Evolutionary conservation across 2,113 vertebrate genomes (phyloP).

Genomic region (Hydropotes inermis): DNA sequence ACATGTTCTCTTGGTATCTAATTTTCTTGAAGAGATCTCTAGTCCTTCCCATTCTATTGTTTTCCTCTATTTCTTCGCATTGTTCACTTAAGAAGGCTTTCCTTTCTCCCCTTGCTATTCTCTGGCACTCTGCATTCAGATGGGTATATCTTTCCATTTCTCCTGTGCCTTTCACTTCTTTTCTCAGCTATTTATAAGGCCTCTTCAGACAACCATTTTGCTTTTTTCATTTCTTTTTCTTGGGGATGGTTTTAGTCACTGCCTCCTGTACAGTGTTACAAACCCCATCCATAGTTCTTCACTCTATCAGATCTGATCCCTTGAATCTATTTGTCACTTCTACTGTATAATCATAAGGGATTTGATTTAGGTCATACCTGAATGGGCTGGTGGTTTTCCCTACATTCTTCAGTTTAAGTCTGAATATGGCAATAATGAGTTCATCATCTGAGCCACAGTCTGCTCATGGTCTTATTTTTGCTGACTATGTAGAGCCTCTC

Average conservation of each 20-base stretch:
- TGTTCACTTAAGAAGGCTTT: neutral
- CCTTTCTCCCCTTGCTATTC: neutral
- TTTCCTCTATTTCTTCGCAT: neutral
- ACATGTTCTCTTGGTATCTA: neutral
- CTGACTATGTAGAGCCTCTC: neutral
- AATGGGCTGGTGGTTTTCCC: neutral
- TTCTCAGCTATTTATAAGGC: neutral
- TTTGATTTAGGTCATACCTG: neutral
- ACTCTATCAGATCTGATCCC: neutral
- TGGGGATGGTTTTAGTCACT: neutral
- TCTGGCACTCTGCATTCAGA: neutral
- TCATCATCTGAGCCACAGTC: neutral
- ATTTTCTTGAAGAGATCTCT: neutral
- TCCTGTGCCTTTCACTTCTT: neutral
- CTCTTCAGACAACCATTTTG: neutral
- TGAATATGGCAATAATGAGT: neutral
- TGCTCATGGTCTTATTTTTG: neutral
- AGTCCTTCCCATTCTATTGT: neutral
- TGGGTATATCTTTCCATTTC: neutral
- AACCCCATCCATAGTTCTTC: neutral
- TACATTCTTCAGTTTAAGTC: neutral
- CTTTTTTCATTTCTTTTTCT: neutral
- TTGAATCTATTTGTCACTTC: neutral
- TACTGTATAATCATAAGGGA: neutral
- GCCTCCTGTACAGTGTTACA: neutral